Evolutionary conservation across 53 echinoderm and acorn worm genomes (phyloP).

Genomic region (Holothuria scabra): DNA sequence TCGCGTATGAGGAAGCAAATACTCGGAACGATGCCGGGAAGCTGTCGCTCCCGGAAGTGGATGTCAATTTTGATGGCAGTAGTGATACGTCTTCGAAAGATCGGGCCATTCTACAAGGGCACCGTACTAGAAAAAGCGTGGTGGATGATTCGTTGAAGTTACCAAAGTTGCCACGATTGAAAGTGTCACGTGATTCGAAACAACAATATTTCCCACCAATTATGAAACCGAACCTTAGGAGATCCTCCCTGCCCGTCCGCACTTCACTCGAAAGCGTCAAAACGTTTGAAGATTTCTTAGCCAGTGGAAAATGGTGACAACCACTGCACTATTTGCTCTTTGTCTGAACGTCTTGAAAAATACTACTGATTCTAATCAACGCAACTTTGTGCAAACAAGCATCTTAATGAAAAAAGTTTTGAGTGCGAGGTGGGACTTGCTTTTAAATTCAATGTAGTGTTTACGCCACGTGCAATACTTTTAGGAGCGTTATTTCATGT

Average conservation of each 20-base stretch:
- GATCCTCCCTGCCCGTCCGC: background rate
- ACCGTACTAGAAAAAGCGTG: conserved; percentile 27
- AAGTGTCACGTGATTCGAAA: background rate
- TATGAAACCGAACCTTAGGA: background rate
- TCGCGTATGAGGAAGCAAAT: conserved; percentile 41
- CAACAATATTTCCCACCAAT: background rate
- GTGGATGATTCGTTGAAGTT: conserved; percentile 51
- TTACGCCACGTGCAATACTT: too few relatives aligned
- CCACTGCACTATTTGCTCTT: too few relatives aligned
- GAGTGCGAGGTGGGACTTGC: too few relatives aligned
- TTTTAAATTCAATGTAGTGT: too few relatives aligned
- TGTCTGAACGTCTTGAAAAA: too few relatives aligned
- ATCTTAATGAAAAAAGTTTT: too few relatives aligned
- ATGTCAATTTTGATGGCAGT: background rate
- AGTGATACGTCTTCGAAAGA: background rate
- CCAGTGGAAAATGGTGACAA: conserved; percentile 19
- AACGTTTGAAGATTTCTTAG: conserved; percentile 28
- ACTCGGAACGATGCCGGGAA: background rate
- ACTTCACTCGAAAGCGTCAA: conserved; percentile 19
- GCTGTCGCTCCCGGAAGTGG: background rate
- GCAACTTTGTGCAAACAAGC: too few relatives aligned
- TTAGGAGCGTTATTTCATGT: too few relatives aligned
- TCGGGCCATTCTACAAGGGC: conserved; percentile 11
- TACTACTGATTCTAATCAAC: too few relatives aligned
- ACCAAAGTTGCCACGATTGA: conserved; percentile 36